These are phyloP conservation scores for Montipora capricornis DNA, from an alignment of 64 coral and sea anemone genomes.

Conservation along the genomic window DNA sequence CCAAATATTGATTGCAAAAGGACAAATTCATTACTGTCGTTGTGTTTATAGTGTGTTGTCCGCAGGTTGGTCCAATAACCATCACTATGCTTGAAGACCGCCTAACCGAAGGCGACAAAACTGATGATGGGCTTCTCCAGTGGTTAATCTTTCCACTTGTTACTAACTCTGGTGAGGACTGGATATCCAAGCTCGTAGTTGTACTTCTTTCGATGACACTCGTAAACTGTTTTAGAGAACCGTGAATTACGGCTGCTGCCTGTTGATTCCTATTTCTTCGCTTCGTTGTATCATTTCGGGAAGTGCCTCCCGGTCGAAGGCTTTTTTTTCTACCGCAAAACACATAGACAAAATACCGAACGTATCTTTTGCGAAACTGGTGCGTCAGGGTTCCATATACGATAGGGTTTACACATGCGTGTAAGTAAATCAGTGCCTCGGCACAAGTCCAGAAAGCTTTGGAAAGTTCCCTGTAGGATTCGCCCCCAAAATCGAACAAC, in stretches of 20 bases:
- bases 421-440: constrained; percentile 63
- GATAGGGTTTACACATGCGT: constrained; percentile 59
- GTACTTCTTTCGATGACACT: constrained; percentile 5
- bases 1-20: not conserved
- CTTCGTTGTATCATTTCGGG: not conserved
- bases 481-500: constrained; percentile 57
- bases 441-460: constrained; percentile 63
- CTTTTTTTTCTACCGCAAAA: constrained; percentile 41
- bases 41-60: not conserved
- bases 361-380: constrained; percentile 62
- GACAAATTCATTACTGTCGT: not conserved
- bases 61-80: not conserved
- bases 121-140: not conserved
- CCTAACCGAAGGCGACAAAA: not conserved
- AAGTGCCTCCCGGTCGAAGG: not conserved
- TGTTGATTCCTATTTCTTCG: not conserved
- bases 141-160: not conserved
- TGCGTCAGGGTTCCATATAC: constrained; percentile 61
- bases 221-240: not conserved
- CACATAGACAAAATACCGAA: constrained; percentile 25
- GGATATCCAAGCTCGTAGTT: not conserved
- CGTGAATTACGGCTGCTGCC: not conserved
- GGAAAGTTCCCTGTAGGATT: constrained; percentile 41
- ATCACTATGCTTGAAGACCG: not conserved
- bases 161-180: constrained; percentile 6